These are phyloP conservation scores for Neotoxoptera formosana DNA, from an alignment of 1,140 invertebrate genomes.

Conservation along the genomic window DNA sequence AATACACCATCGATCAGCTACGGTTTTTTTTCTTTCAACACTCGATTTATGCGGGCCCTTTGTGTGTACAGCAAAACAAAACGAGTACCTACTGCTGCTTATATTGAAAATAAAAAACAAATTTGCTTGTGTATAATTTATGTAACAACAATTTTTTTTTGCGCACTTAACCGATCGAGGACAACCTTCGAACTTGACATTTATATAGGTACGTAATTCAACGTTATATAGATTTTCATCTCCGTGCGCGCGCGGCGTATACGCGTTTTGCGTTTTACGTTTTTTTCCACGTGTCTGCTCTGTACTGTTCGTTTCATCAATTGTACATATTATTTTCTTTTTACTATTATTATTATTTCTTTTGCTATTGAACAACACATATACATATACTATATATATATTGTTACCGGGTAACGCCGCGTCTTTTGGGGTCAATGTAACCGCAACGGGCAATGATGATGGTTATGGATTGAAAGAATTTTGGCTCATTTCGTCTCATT, in stretches of 20 bases:
- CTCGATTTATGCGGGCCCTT: constrained; percentile 53
- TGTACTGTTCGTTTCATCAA: constrained; percentile 29
- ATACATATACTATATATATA: too few species aligned
- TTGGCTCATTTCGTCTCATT: background rate
- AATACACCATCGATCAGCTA: constrained; percentile 53
- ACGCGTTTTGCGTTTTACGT: constrained; percentile 34
- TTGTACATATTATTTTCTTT: background rate
- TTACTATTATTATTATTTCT: background rate
- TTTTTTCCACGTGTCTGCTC: background rate
- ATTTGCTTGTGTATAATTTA: constrained; percentile 43
- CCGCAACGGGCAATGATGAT: background rate
- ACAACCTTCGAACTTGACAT: constrained; percentile 58
- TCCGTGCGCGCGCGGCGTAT: background rate
- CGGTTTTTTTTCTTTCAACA: constrained; percentile 43
- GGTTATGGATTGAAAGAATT: background rate
- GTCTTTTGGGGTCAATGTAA: constrained; percentile 47
- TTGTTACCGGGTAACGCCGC: background rate
- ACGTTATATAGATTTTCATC: constrained; percentile 49
- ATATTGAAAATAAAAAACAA: constrained; percentile 49
- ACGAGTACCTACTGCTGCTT: constrained; percentile 49
- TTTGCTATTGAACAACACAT: background rate
- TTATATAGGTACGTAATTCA: constrained; percentile 53
- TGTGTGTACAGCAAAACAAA: constrained; percentile 52
- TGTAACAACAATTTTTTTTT: constrained; percentile 38
- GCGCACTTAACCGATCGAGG: constrained; percentile 32